phyloP scores from a whole-genome alignment of 92 coral and sea anemone genomes.

The Paramuricea clavata region DNA sequence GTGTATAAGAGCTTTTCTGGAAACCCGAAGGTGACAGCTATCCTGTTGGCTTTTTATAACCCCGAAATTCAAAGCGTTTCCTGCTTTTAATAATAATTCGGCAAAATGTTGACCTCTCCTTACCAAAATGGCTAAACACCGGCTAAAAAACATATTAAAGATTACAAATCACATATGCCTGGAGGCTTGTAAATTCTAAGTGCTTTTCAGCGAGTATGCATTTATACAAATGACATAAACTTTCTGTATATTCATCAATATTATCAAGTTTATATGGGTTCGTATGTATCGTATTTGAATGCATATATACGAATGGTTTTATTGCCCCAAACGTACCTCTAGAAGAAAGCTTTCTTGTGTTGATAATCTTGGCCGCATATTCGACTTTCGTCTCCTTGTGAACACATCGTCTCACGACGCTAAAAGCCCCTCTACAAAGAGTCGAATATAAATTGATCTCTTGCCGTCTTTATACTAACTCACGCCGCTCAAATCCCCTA shows the following conservation, averaged over 20 bases:
- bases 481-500: neutral
- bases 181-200: neutral
- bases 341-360: slow-evolving; percentile 93
- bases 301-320: too few species aligned
- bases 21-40: neutral
- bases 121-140: neutral
- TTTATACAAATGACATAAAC: neutral
- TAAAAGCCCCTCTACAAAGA: slow-evolving; percentile 95
- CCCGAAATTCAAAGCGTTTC: neutral
- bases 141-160: too few species aligned
- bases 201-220: neutral
- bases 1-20: neutral
- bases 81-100: neutral
- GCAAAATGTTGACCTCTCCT: neutral
- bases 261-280: too few species aligned
- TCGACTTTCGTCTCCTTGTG: slow-evolving; percentile 86
- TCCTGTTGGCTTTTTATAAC: neutral
- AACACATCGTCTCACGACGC: slow-evolving; percentile 96
- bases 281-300: too few species aligned
- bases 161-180: too few species aligned
- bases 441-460: slow-evolving; percentile 59
- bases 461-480: neutral
- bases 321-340: slow-evolving; percentile 78
- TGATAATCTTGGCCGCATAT: slow-evolving; percentile 99
- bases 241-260: too few species aligned